phyloP scores from a whole-genome alignment of 2,888 invertebrate genomes.

The Harpalus rufipes region DNA sequence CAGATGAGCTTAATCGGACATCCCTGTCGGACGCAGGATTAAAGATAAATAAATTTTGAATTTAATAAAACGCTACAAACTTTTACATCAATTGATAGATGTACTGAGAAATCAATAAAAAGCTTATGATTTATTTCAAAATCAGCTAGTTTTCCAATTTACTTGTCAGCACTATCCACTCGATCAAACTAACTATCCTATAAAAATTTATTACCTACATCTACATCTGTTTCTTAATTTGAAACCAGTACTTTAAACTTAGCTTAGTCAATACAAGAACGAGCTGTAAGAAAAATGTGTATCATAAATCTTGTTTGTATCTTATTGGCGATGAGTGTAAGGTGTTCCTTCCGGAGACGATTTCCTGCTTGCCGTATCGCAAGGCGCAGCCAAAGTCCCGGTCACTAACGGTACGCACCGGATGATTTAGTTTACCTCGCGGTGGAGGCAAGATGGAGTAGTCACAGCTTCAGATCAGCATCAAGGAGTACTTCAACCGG shows the following conservation, averaged over 20 bases:
- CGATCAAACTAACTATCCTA: background rate
- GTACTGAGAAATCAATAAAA: too few species aligned
- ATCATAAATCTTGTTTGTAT: background rate
- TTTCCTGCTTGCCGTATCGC: constrained; percentile 44
- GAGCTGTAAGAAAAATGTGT: background rate
- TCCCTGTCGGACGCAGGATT: too few species aligned
- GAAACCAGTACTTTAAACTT: background rate
- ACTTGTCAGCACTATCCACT: background rate
- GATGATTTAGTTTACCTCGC: constrained; percentile 32
- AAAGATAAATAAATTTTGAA: too few species aligned
- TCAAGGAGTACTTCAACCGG: constrained; percentile 2
- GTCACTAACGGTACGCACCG: constrained; percentile 54
- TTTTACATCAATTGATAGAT: too few species aligned
- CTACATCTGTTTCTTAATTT: background rate
- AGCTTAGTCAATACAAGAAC: background rate
- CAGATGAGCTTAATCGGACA: too few species aligned
- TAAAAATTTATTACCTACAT: background rate
- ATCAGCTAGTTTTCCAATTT: too few species aligned
- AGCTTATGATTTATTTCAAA: too few species aligned
- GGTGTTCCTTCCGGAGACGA: constrained; percentile 45
- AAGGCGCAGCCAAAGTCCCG: background rate
- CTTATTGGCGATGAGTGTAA: constrained; percentile 2
- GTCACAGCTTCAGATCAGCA: background rate
- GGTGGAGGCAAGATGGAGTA: constrained; percentile 11
- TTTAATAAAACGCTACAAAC: too few species aligned